Evolutionary conservation across 2,888 invertebrate genomes (phyloP), one percentile per base, ranked within the genome.

Genomic region (Standfussiana lucernea): DNA sequence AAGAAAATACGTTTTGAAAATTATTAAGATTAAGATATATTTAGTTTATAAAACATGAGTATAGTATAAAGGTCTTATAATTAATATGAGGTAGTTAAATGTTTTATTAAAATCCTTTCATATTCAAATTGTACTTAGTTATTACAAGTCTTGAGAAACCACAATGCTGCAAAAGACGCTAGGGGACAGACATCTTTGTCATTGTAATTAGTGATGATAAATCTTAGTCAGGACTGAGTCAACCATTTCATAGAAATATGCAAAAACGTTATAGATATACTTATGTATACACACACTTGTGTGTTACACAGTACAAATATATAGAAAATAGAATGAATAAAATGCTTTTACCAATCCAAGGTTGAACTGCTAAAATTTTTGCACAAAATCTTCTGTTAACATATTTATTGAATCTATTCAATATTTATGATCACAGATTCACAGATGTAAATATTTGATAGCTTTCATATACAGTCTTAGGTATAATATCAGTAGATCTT

Each of bases 201-300:
- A 61, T 80, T 32, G 50, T 66, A 37, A 72, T 66, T 59, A 80
- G 56, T 72, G 18, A 66, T 50, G 78, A 78, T 75, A 68, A 15
- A 56, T 64, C 76, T 81, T 45, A 65, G 62, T 81, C 75, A 75
- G 18, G 8, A 28, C n/a, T 81, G 82, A 75, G 21, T 68, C 79
- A 74, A 35, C 18, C 15, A 42, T 75, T 75, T 75, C 79, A 32
- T 50, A 79, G 82, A 69, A 68, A 65, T 65, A 50, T 68, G 40
- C 5, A 37, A 64, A 40, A 66, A 45, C 37, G 45, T 72, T 40
- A 32, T 28, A 42, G 42, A 50, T n/a, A 21, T 28, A 10, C 35
- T 32, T 67, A 53, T 1, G 13, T 53, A 13, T 32, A 40, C 50
- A 32, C 18, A 37, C n/a, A n/a, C n/a, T n/a, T n/a, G n/a, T n/a